Evolutionary conservation across 2,888 invertebrate species (phyloP), one percentile per base, ranked within the genome.

Genomic region (Oeneis ivallda): DNA sequence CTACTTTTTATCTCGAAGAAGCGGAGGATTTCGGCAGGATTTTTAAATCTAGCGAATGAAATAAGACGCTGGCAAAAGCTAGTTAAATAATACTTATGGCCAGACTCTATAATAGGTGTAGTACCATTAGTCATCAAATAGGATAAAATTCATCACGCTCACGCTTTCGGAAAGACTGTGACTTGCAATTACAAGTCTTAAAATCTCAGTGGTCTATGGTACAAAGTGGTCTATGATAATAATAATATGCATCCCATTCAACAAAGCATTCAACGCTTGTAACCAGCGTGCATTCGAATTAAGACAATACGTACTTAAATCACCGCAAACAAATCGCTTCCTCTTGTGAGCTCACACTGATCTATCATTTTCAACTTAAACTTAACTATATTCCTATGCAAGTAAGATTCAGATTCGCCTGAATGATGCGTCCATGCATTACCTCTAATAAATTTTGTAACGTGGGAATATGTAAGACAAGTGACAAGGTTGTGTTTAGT

Each of bases 381-480:
- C 62, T 65, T 37, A 34, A 64, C 75, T 67, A 60, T 74, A 69
- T 52, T 26, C 0, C 0, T 15, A 13, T 11, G 4, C 0, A 2
- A 0, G 4, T 60, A 73, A 70, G 64, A 69, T 67, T 26, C 19
- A 62, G 58, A 69, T 76, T 78, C 62, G 43, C 52, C 17, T 54
- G 61, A 34, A 52, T 7, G 6, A 10, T 5, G 47, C 10, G 13
- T n/a, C n/a, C 58, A 65, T 72, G 70, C 74, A 77, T 78, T 76
- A 75, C 62, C 66, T 73, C 70, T 76, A 79, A 81, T 83, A 81
- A 83, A 83, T 81, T 81, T 79, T 81, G 79, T 76, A 80, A 73
- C 69, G 71, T 69, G 79, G 75, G 73, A 81, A 76, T 79, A 80
- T 78, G 78, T 80, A 79, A 69, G 75, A 77, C 71, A 76, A 75